phyloP scores from a whole-genome alignment of 2,113 vertebrate genomes.

The Lonchura striata region DNA sequence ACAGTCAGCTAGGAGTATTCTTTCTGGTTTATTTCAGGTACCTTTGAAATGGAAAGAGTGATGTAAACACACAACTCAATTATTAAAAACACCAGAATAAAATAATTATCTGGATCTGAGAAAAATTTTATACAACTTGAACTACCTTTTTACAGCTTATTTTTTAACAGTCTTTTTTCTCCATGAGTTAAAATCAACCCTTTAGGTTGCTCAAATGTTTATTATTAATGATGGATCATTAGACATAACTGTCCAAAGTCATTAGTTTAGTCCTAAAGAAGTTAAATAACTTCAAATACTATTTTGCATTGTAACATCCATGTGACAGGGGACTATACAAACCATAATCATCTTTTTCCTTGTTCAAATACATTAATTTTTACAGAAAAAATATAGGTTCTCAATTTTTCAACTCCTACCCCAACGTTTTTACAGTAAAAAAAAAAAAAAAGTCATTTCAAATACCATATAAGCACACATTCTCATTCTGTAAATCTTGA shows the following conservation, averaged over 20 bases:
- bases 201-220: background rate
- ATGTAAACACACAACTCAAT: background rate
- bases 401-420: background rate
- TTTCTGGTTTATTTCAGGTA: background rate
- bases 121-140: background rate
- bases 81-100: background rate
- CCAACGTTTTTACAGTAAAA: background rate
- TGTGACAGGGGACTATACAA: background rate
- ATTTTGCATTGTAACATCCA: background rate
- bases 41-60: background rate
- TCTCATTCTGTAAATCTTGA: background rate
- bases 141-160: background rate
- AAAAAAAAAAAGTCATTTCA: background rate
- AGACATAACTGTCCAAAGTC: background rate
- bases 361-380: background rate
- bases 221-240: background rate
- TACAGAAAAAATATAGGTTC: background rate
- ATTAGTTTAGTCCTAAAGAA: background rate
- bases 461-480: background rate
- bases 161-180: background rate
- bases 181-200: background rate
- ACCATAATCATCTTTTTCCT: background rate
- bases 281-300: background rate
- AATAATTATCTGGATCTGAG: background rate
- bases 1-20: background rate